Evolutionary conservation across 2,113 vertebrate genomes (phyloP).

Genomic region (Platysteira castanea): DNA sequence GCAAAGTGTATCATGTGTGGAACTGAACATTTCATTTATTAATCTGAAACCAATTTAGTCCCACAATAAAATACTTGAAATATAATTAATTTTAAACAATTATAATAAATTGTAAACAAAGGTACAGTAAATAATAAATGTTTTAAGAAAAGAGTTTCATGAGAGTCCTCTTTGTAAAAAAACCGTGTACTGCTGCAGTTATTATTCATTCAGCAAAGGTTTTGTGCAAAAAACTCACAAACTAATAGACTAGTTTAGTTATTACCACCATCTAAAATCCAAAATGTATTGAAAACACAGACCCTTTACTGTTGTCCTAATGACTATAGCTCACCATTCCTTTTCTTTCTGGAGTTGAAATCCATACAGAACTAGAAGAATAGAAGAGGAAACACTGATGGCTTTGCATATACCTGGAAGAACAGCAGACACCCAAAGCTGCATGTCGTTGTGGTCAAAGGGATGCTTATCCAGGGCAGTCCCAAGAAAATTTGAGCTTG

Average conservation of each 20-base stretch:
- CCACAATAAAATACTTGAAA: neutral
- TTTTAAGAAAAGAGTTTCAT: neutral
- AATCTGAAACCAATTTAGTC: neutral
- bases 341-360: neutral
- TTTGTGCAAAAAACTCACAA: neutral
- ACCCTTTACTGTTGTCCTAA: neutral
- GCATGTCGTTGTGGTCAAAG: rapidly evolving
- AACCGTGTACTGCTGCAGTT: neutral
- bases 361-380: neutral
- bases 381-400: neutral
- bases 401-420: neutral
- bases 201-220: neutral
- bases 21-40: neutral
- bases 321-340: neutral
- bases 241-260: neutral
- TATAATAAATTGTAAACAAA: neutral
- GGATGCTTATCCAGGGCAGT: neutral
- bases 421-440: neutral
- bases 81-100: neutral
- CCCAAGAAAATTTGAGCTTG: neutral
- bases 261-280: neutral
- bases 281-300: neutral
- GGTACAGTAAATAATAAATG: neutral
- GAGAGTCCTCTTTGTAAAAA: neutral
- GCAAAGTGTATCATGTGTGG: neutral